phyloP scores from a whole-genome alignment of 2,888 invertebrate species.

The Rhodophaea formosa region DNA sequence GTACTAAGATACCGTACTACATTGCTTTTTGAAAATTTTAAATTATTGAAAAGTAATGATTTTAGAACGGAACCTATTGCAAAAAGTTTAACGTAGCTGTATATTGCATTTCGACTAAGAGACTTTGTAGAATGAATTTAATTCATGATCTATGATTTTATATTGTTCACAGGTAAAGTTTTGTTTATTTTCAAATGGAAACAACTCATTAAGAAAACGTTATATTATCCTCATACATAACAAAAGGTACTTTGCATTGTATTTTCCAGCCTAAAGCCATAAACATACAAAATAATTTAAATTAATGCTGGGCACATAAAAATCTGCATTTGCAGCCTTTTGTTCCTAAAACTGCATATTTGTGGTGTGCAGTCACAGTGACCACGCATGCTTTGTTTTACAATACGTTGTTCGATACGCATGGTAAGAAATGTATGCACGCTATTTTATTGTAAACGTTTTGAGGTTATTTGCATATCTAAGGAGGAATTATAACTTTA shows the following conservation, averaged over 20 bases:
- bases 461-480: too few relatives aligned
- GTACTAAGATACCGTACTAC: too few relatives aligned
- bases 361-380: constrained; percentile 1
- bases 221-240: neutral
- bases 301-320: constrained; percentile 10
- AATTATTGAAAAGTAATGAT: too few relatives aligned
- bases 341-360: constrained; percentile 14
- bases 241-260: neutral
- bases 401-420: neutral
- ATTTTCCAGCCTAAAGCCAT: constrained; percentile 5
- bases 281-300: constrained; percentile 8
- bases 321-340: constrained; percentile 11
- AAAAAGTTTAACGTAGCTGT: too few relatives aligned
- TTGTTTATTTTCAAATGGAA: neutral
- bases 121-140: too few relatives aligned
- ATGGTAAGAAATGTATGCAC: neutral
- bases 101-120: too few relatives aligned
- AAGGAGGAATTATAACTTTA: too few relatives aligned
- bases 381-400: neutral
- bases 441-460: neutral
- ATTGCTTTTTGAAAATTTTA: too few relatives aligned
- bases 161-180: neutral
- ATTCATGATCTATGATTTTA: too few relatives aligned
- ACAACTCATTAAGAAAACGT: neutral
- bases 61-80: too few relatives aligned